A percentile compares a stretch with the other conserved stretches of the same genome.
Conservation (phyloP, 2,888 invertebrate genomes). For the Muscina levida region DNA sequence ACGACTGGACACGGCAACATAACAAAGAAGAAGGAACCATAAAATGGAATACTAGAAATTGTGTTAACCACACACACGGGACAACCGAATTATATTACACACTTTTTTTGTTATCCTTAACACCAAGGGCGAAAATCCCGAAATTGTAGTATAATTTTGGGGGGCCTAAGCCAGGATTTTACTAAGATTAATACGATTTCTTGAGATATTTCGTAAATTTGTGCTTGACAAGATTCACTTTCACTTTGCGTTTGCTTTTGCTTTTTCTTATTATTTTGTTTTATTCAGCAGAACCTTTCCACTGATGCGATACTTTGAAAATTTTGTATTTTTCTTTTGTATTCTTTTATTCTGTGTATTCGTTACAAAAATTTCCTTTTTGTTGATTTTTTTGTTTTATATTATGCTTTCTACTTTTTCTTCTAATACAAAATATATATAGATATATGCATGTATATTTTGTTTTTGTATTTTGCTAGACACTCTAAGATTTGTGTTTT, state of each 20-base stretch:
- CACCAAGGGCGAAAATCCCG: neutral
- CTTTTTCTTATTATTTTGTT: neutral
- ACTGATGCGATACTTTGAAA: neutral
- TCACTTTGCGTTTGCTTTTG: neutral
- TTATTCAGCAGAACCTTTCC: neutral
- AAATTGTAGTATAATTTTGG: conserved; percentile 39
- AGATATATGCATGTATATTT: neutral
- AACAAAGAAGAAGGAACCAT: conserved; percentile 16
- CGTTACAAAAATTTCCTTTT: neutral
- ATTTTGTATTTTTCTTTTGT: conserved; percentile 21
- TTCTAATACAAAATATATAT: too few relatives aligned
- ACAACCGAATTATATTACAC: conserved; percentile 11
- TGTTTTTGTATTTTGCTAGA: conserved; percentile 3
- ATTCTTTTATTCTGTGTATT: neutral
- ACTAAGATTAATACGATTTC: conserved; percentile 12
- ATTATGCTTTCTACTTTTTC: neutral
- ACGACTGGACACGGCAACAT: neutral
- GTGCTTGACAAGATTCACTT: neutral
- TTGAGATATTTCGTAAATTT: neutral
- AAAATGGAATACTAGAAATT: conserved; percentile 35
- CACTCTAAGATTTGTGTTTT: neutral
- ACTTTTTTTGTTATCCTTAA: neutral
- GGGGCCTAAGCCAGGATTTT: conserved; percentile 17
- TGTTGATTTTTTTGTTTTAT: conserved; percentile 2
- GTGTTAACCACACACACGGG: conserved; percentile 15